phyloP scores from a whole-genome alignment of 2,888 invertebrate species.

The Pharmacophagus antenor region DNA sequence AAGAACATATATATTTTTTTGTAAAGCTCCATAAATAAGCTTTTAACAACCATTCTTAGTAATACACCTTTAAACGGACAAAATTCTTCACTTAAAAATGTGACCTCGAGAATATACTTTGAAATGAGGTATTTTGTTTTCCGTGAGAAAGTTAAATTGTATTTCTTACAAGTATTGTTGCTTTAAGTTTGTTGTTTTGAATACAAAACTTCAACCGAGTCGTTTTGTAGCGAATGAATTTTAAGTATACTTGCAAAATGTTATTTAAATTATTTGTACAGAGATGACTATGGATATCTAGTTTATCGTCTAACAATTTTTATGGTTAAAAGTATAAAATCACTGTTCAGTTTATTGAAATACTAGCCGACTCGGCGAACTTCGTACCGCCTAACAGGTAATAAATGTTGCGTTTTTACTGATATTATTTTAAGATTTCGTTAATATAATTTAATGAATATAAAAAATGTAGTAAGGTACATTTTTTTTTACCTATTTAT shows the following conservation, averaged over 20 bases:
- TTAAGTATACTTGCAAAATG: constrained; percentile 27
- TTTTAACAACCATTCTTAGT: constrained; percentile 25
- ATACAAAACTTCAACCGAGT: constrained; percentile 29
- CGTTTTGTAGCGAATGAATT: constrained; percentile 26
- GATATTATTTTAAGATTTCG: no score
- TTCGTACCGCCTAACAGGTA: no score
- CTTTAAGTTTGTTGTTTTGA: constrained; percentile 53
- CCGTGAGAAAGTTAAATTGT: constrained; percentile 66
- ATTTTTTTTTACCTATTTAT: no score
- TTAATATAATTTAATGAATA: no score
- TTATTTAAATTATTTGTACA: constrained; percentile 26
- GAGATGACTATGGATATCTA: background rate
- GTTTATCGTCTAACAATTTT: constrained; percentile 1
- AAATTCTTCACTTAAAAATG: constrained; percentile 19
- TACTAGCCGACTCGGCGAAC: no score
- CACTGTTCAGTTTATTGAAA: no score
- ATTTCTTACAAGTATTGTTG: constrained; percentile 59
- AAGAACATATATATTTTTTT: background rate
- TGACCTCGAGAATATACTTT: constrained; percentile 27
- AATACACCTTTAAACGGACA: constrained; percentile 37
- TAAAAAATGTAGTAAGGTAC: no score
- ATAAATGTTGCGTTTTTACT: no score
- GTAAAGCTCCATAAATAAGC: constrained; percentile 24
- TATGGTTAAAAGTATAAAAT: background rate
- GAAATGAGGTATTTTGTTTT: constrained; percentile 67